Conservation (phyloP, 2,888 invertebrate species). For the Mimas tiliae region DNA sequence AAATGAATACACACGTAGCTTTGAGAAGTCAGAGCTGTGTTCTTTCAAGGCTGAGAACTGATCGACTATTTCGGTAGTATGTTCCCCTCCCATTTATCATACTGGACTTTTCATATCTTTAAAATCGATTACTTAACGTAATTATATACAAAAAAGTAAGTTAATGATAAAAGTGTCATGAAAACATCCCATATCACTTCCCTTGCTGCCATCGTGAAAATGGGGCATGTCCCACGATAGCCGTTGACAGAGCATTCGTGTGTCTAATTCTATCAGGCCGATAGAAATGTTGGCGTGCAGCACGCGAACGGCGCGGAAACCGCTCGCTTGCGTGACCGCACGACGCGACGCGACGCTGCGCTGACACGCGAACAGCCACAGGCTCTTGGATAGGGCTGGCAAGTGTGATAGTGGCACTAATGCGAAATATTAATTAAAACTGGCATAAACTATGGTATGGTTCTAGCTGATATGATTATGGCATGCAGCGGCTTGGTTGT, state of each 20-base stretch:
- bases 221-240: constrained; percentile 8
- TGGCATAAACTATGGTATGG: too few relatives aligned
- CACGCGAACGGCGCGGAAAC: constrained; percentile 51
- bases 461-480: too few relatives aligned
- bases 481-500: too few relatives aligned
- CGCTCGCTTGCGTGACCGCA: constrained; percentile 41
- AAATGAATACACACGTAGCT: too few relatives aligned
- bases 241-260: constrained; percentile 4
- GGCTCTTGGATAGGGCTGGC: background rate
- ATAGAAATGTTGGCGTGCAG: constrained; percentile 60
- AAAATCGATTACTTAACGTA: too few relatives aligned
- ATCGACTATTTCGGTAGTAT: too few relatives aligned
- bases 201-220: background rate
- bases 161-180: background rate
- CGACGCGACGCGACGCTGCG: background rate
- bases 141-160: background rate
- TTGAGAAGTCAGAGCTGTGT: too few relatives aligned
- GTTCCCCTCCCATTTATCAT: too few relatives aligned
- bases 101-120: too few relatives aligned
- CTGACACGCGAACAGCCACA: constrained; percentile 2
- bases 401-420: too few relatives aligned
- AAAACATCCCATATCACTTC: background rate
- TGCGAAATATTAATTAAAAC: background rate
- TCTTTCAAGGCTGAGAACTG: too few relatives aligned
- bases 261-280: constrained; percentile 24